Base-by-base conservation (phyloP, 1,140 invertebrate species). In the Tigriopus japonicus region DNA sequence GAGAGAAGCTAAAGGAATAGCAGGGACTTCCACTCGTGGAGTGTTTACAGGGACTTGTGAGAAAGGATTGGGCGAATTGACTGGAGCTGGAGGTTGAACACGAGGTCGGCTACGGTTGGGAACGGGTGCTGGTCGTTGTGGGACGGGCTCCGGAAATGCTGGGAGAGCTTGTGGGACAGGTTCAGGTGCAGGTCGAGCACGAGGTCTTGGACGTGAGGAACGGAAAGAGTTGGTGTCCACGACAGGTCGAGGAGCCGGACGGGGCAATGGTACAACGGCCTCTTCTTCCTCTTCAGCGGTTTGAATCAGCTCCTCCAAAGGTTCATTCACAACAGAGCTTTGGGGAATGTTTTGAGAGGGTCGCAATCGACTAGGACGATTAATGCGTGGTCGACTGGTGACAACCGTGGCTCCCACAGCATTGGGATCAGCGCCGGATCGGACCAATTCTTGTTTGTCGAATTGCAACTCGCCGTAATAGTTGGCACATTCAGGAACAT, bases 401-500 rank as follows among this genome's bases (percentile, higher is more conserved):
- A 42, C 55, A n/a, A 35, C 55, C 17, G 3, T 41, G 41, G 42
- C 15, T 5, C 49, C 24, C 9, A 61, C 49, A 24, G 59, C 49
- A 23, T 51, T 52, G 23, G 59, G 43, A 24, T 61, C 59, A 53
- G 41, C 49, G 6, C 59, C 59, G 23, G 59, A 49, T 51, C 40
- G 23, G 7, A 51, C 28, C 12, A 61, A 23, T 40, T 61, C 59
- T 17, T 35, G 14, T 15, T 52, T 52, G 14, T 61, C 23, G 51
- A 61, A 61, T 19, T 61, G 24, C 17, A 61, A 19, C 40, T 61
- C 59, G 35, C 59, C 59, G 23, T 61, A 61, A 40, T 61, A 61
- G 51, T 61, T 54, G n/a, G 19, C 24, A 28, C 88, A 93, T 80
- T 87, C 87, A 71, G 84, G 84, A 76, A 92, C 88, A 72, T 89